Conservation (phyloP, 1,140 invertebrate genomes). For the Drosophila punjabiensis region DNA sequence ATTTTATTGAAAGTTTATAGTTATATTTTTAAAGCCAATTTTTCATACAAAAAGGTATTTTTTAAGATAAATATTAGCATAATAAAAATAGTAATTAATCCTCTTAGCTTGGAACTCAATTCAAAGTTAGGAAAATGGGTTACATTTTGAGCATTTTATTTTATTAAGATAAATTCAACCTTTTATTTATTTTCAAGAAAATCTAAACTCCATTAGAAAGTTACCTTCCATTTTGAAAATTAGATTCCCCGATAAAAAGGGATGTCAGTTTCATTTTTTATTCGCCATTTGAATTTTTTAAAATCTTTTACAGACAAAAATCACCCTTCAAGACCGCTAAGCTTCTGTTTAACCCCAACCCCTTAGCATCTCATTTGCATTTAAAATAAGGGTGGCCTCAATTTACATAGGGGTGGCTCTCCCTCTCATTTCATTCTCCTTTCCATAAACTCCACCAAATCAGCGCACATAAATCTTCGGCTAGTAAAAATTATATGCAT, state of each 20-base stretch:
- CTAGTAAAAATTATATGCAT: slow-evolving; percentile 74
- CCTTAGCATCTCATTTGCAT: slow-evolving; percentile 56
- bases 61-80: not conserved
- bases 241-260: not conserved
- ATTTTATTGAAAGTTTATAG: not conserved
- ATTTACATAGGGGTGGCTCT: slow-evolving; percentile 40
- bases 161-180: not conserved
- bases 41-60: not conserved
- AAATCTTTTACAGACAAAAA: not conserved
- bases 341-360: slow-evolving; percentile 21
- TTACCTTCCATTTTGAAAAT: slow-evolving; percentile 23
- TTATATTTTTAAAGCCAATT: not conserved
- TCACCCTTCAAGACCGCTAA: slow-evolving; percentile 1
- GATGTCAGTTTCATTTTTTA: slow-evolving; percentile 24
- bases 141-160: not conserved
- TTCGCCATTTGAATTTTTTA: slow-evolving; percentile 38
- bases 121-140: not conserved
- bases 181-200: not conserved
- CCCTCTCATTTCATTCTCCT: not conserved
- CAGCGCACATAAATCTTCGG: slow-evolving; percentile 67
- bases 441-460: slow-evolving; percentile 42
- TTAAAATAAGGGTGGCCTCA: slow-evolving; percentile 59
- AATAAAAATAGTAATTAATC: not conserved
- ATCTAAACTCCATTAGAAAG: not conserved
- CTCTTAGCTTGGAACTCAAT: not conserved